Conservation (phyloP, 2,888 invertebrate species). For the Drosophila subsilvestris region DNA sequence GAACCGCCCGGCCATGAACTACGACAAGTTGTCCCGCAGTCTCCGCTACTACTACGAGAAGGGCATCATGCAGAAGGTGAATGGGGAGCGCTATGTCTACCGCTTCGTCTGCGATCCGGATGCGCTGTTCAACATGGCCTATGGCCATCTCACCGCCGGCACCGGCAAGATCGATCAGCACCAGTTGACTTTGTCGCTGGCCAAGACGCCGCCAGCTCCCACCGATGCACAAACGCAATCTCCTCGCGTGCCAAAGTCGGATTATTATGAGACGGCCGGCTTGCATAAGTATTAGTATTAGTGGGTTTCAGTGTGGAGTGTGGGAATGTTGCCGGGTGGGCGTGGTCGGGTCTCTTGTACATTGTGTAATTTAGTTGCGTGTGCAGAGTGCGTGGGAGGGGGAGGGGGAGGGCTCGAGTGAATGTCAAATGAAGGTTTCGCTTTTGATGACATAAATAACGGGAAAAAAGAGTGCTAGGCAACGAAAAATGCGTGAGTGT, state of each 20-base stretch:
- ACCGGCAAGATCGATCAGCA: slow-evolving; percentile 67
- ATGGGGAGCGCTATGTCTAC: slow-evolving; percentile 97
- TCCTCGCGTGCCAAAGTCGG: slow-evolving; percentile 65
- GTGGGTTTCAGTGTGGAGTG: slow-evolving; percentile 39
- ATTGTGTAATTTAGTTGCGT: slow-evolving; percentile 74
- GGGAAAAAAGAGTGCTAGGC: slow-evolving; percentile 10
- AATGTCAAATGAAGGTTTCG: slow-evolving; percentile 14
- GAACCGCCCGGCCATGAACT: slow-evolving; percentile 98
- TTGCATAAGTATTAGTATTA: slow-evolving; percentile 70
- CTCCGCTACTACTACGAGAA: slow-evolving; percentile 98
- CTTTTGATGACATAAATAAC: slow-evolving; percentile 25
- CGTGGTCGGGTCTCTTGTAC: slow-evolving; percentile 62
- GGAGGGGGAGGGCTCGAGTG: slow-evolving; percentile 3
- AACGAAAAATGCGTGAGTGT: background rate
- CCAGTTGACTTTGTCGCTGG: slow-evolving; percentile 63
- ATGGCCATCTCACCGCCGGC: slow-evolving; percentile 81
- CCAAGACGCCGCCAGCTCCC: slow-evolving; percentile 56
- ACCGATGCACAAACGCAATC: slow-evolving; percentile 56
- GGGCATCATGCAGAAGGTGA: slow-evolving; percentile 99
- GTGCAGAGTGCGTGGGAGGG: slow-evolving; percentile 28
- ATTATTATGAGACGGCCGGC: slow-evolving; percentile 64
- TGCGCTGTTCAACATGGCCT: slow-evolving; percentile 93
- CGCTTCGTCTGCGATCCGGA: slow-evolving; percentile 98
- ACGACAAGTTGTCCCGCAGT: slow-evolving; percentile 96
- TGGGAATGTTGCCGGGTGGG: slow-evolving; percentile 56